phyloP scores from a whole-genome alignment of 2,797 vertebrate genomes.

The Threskiornis aethiopicus region DNA sequence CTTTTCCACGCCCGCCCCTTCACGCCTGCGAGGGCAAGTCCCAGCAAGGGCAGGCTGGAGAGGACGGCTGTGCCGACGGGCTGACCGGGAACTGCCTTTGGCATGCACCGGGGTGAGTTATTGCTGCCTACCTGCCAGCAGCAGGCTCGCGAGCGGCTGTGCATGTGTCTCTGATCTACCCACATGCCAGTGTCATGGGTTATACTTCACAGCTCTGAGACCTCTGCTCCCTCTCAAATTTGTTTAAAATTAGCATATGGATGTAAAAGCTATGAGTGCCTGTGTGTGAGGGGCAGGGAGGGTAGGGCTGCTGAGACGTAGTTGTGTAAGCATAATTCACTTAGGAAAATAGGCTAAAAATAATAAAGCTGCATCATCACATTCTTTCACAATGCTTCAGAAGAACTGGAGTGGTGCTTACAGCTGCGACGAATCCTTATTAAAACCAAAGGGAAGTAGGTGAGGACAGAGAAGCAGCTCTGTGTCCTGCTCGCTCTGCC shows the following conservation, averaged over 20 bases:
- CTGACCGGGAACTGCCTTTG: not conserved
- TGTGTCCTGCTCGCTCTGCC: not conserved
- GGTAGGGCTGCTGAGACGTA: not conserved
- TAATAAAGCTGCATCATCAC: slow-evolving; percentile 59
- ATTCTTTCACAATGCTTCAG: slow-evolving; percentile 47
- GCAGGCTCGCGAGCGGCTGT: accelerated
- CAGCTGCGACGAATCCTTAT: not conserved
- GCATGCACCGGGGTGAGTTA: accelerated
- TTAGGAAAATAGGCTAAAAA: slow-evolving; percentile 55
- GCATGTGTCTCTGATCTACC: not conserved
- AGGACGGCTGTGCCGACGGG: accelerated
- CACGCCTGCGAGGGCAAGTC: not conserved
- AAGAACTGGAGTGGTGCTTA: not conserved
- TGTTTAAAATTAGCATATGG: not conserved
- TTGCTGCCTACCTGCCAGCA: not conserved
- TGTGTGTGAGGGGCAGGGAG: not conserved
- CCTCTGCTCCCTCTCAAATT: not conserved
- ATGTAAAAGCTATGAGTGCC: not conserved
- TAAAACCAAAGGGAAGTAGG: slow-evolving; percentile 1
- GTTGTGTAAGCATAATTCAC: slow-evolving; percentile 49
- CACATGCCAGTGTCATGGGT: not conserved
- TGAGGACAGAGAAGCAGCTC: not conserved
- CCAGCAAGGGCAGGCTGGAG: not conserved
- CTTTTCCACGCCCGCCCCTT: not conserved
- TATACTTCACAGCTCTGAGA: not conserved